A percentile compares a stretch with the other conserved stretches of the same genome.
These are phyloP conservation scores for Tiliacea citrago DNA, from an alignment of 2,888 invertebrate species.

Conservation along the genomic window DNA sequence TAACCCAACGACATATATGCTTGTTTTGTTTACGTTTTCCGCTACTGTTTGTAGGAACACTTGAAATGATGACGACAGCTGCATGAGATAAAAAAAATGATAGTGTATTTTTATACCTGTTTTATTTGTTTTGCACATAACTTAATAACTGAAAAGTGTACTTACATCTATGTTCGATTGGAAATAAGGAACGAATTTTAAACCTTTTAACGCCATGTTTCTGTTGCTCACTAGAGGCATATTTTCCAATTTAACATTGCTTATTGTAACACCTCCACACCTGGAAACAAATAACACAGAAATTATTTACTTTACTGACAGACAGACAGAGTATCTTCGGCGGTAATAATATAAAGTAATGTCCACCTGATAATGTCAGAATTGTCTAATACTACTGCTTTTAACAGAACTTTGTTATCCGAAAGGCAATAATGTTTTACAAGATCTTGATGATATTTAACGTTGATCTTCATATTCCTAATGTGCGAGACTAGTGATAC, in stretches of 20 bases:
- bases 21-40: constrained; percentile 66
- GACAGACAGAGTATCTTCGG: background rate
- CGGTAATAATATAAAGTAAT: background rate
- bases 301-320: background rate
- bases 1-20: constrained; percentile 62
- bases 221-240: constrained; percentile 42
- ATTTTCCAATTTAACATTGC: constrained; percentile 62
- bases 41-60: constrained; percentile 68
- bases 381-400: constrained; percentile 47
- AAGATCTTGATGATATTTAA: constrained; percentile 52
- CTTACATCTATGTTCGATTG: constrained; percentile 51
- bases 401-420: constrained; percentile 47
- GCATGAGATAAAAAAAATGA: background rate
- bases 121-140: background rate
- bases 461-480: constrained; percentile 64
- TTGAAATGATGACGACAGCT: constrained; percentile 62
- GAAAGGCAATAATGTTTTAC: background rate
- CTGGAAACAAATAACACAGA: constrained; percentile 54
- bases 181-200: constrained; percentile 58
- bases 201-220: constrained; percentile 51
- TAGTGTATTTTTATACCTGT: background rate
- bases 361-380: constrained; percentile 63
- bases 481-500: constrained; percentile 91
- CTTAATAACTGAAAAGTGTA: background rate
- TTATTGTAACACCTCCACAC: constrained; percentile 70